Evolutionary conservation across 2,888 invertebrate genomes (phyloP), one percentile per base, ranked within the genome.

Genomic region (Cryptocheilus praepositus): DNA sequence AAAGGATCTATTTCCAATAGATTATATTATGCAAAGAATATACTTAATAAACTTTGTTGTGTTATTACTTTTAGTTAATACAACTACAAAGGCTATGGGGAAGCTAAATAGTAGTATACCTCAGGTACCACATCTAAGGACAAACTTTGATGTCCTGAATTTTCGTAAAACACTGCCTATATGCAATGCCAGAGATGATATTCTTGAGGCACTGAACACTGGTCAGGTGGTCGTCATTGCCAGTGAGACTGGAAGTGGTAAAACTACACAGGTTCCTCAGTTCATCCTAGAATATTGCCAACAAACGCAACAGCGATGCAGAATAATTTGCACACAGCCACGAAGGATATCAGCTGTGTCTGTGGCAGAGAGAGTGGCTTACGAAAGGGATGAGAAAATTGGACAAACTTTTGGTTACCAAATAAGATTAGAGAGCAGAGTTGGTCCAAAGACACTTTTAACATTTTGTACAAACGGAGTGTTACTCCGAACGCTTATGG

Each of bases 181-280:
- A 15, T 93, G 91, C 88, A 90, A 91, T 49, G 91, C 93, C 76
- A 90, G 91, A 56, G 91, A 93, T 4, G 91, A 93, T 25, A 92
- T 97, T 58, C 86, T 95, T 7, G 91, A 93, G 68, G 91, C 92
- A 1, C 63, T 88, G 7, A 71, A 76, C n/a, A 66, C 75, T 0
- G 82, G 80, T 77, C 85, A 92, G 90, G 93, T 94, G n/a, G 87
- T 94, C 21, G 92, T 95, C 75, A 92, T 97, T 21, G 92, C 93
- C 3, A 95, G 95, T 0, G 96, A 96, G 79, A 98, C 98, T 0
- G 98, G 98, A 0, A 96, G 95, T 62, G 98, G 98, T 0, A 98
- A 98, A 91, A 97, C 98, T 0, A 98, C 98, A 0, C 98, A 98
- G 91, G 92, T 99, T 49, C 98, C 98, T 0, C 98, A 99, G 85